Percentiles rank a stretch among this genome's conserved stretches.
phyloP scores from a whole-genome alignment of 2,113 vertebrate species.

The Alouatta palliata region DNA sequence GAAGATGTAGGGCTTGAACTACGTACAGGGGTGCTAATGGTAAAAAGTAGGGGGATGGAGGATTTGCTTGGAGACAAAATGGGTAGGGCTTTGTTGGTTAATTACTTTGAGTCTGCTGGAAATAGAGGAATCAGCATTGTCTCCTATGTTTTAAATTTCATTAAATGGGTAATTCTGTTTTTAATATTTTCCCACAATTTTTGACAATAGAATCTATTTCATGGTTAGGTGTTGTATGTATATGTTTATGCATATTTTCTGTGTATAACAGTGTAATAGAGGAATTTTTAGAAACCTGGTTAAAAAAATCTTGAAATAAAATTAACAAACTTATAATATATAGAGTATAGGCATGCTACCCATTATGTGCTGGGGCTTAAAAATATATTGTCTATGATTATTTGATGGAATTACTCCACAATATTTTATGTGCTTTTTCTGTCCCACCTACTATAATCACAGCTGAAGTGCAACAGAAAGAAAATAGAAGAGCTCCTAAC shows the following conservation, averaged over 20 bases:
- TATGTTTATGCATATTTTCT: neutral
- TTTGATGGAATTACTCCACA: neutral
- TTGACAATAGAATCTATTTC: neutral
- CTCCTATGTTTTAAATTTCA: neutral
- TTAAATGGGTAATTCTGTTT: neutral
- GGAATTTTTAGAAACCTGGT: neutral
- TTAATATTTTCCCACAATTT: neutral
- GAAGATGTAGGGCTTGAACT: neutral
- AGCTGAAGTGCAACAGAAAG: neutral
- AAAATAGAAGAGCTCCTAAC: neutral
- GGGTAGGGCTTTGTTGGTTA: neutral
- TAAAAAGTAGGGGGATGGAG: neutral
- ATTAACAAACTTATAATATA: neutral
- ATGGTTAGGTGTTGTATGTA: neutral
- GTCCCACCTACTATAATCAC: neutral
- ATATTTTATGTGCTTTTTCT: neutral
- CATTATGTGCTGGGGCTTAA: neutral
- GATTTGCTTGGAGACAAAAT: neutral
- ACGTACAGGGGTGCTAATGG: neutral
- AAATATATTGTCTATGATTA: neutral
- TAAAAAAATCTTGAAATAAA: neutral
- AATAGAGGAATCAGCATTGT: neutral
- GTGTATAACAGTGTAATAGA: neutral
- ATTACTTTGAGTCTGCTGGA: neutral
- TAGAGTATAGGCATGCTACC: neutral